A percentile compares a stretch with the other conserved stretches of the same genome.
Evolutionary conservation across 2,797 vertebrate genomes (phyloP).

Genomic region (Rhabdophis nuchalis): DNA sequence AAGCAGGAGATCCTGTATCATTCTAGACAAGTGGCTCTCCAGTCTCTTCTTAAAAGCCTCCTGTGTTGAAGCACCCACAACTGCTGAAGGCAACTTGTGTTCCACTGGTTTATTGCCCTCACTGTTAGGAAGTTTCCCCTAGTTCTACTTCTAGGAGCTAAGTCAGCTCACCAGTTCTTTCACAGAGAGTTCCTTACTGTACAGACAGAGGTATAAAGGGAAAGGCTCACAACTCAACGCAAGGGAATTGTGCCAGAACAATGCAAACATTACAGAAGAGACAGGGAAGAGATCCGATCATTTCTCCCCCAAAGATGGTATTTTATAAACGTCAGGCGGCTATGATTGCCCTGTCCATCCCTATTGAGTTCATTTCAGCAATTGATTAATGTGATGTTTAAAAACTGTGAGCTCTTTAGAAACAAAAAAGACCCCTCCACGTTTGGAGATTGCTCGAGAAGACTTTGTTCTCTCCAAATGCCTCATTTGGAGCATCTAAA

Average conservation of each 20-base stretch:
- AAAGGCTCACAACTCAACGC: not conserved
- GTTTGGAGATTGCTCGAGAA: not conserved
- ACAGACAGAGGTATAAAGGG: not conserved
- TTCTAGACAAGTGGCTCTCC: not conserved
- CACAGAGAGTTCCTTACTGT: not conserved
- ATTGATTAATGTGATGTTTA: not conserved
- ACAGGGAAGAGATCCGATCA: not conserved
- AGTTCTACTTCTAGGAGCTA: not conserved
- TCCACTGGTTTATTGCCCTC: not conserved
- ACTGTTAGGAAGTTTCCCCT: not conserved
- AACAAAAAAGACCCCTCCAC: not conserved
- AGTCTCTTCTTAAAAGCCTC: not conserved
- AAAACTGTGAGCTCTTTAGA: not conserved
- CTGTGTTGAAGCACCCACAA: not conserved
- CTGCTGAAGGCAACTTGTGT: not conserved
- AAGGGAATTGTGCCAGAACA: not conserved
- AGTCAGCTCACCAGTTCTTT: not conserved
- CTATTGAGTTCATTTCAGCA: not conserved
- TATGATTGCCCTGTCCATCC: not conserved
- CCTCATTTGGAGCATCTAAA: not conserved
- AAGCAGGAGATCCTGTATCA: not conserved
- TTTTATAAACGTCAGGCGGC: not conserved
- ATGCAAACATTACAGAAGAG: not conserved
- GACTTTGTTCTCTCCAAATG: not conserved
- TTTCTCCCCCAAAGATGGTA: not conserved